Percentiles rank a stretch among this genome's conserved stretches.
Conservation (phyloP, 2,888 invertebrate species). For the Acanthosepion esculentum region DNA sequence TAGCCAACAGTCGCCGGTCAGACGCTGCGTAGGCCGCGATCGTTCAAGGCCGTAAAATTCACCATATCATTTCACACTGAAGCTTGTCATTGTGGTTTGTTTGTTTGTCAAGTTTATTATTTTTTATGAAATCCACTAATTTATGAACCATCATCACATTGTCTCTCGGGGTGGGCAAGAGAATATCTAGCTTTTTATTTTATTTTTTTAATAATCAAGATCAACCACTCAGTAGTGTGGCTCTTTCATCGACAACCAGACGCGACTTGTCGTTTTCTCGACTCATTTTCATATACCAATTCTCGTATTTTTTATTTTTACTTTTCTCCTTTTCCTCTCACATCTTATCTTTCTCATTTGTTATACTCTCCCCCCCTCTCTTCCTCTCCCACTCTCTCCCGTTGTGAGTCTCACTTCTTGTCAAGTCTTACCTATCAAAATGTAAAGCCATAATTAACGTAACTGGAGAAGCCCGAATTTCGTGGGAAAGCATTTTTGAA, state of each 20-base stretch:
- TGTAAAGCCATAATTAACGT: no score
- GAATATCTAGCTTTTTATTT: background rate
- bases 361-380: background rate
- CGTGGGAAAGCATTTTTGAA: no score
- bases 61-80: conserved; percentile 2
- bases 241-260: background rate
- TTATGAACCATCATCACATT: background rate
- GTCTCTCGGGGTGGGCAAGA: conserved; percentile 5
- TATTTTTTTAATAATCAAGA: background rate
- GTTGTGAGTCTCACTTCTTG: background rate
- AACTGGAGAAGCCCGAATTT: no score
- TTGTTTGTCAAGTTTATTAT: background rate
- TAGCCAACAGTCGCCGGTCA: background rate
- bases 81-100: background rate
- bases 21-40: background rate
- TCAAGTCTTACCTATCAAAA: no score
- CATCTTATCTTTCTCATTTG: background rate
- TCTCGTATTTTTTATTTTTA: background rate
- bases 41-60: background rate
- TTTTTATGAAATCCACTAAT: background rate
- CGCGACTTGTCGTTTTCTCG: background rate
- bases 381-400: background rate
- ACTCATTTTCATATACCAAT: background rate
- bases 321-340: background rate
- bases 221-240: background rate